These are phyloP conservation scores for Peromyscus leucopus DNA, from an alignment of 2,113 vertebrate genomes.

Conservation along the genomic window DNA sequence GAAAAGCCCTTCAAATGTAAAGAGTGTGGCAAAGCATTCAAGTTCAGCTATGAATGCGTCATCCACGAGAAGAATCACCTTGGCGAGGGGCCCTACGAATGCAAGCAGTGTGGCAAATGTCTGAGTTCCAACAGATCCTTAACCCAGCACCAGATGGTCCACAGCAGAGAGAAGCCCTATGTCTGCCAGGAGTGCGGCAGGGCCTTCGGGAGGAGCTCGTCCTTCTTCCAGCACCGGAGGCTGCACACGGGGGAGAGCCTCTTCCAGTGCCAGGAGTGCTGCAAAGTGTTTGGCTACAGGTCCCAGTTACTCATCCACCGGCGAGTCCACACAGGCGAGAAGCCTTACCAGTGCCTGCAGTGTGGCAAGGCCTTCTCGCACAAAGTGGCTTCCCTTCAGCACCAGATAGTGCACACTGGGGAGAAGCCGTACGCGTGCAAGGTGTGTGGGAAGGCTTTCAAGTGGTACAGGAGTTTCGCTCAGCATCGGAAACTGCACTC, in stretches of 20 bases:
- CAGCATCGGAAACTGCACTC: slow-evolving; percentile 69
- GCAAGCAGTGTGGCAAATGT: slow-evolving; percentile 62
- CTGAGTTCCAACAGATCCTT: slow-evolving; percentile 73
- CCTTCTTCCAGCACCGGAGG: slow-evolving; percentile 55
- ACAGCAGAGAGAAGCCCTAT: slow-evolving; percentile 68
- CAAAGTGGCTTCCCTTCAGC: background rate
- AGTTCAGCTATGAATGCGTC: slow-evolving; percentile 42
- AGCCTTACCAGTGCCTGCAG: slow-evolving; percentile 49
- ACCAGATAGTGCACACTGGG: slow-evolving; percentile 40
- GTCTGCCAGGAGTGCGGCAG: slow-evolving; percentile 68
- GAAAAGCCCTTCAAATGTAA: slow-evolving; percentile 71
- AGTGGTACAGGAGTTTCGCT: slow-evolving; percentile 49
- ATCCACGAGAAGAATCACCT: slow-evolving; percentile 67
- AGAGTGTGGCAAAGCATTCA: slow-evolving; percentile 69
- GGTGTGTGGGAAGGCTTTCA: slow-evolving; percentile 71
- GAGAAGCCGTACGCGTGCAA: slow-evolving; percentile 21
- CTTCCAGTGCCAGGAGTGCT: slow-evolving; percentile 58
- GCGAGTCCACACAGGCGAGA: slow-evolving; percentile 71
- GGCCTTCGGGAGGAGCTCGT: background rate
- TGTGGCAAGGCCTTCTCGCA: slow-evolving; percentile 66
- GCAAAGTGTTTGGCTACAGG: slow-evolving; percentile 60
- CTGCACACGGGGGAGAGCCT: slow-evolving; percentile 66
- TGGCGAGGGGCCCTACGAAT: slow-evolving; percentile 55
- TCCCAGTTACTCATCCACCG: slow-evolving; percentile 20
- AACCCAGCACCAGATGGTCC: slow-evolving; percentile 53